Base-by-base conservation (phyloP, 2,797 vertebrate genomes). In the Enteromius unitaeniatus region DNA sequence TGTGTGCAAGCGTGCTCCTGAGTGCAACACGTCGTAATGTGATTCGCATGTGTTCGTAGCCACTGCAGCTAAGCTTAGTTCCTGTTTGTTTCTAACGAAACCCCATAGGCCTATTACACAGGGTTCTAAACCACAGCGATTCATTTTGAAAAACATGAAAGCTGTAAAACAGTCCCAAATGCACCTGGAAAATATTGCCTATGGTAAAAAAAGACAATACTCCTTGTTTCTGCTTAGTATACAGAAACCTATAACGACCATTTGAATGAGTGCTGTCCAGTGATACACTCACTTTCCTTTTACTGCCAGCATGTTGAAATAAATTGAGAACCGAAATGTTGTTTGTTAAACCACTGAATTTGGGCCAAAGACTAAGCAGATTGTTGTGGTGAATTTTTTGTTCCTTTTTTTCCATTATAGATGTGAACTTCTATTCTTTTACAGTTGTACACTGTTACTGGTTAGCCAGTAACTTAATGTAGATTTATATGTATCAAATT, bases 61-160 rank as follows among this genome's bases (percentile, higher is more conserved):
- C 37, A 53, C 10, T 4, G 3, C 42, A 28, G 53, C 45, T 15
- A 53, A 69, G n/a, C 26, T 77, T 60, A 26, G n/a, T 8, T 26
- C 21, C 65, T 2, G 2, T 81, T 84, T 23, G 45, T 86, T 83
- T 73, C 73, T 28, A 72, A 6, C 85, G 62, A 68, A 81, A 75
- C 80, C 73, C 87, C 81, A 83, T 65, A 85, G 85, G 58, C 89
- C 89, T 87, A 91, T 86, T 91, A 87, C 65, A 70, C 83, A 69
- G 70, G 82, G 68, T 67, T 28, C 87, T 89, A 88, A 49, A 78
- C 73, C 87, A 74, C 37, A 86, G 77, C 72, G 68, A 79, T 45
- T 70, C 23, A 84, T 90, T 92, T 86, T 87, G 83, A 81, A 11
- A 5, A 58, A 89, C 86, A 89, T 92, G 89, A 92, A 93, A 91